phyloP scores from a whole-genome alignment of 2,888 invertebrate species.

The Sisyra nigra region DNA sequence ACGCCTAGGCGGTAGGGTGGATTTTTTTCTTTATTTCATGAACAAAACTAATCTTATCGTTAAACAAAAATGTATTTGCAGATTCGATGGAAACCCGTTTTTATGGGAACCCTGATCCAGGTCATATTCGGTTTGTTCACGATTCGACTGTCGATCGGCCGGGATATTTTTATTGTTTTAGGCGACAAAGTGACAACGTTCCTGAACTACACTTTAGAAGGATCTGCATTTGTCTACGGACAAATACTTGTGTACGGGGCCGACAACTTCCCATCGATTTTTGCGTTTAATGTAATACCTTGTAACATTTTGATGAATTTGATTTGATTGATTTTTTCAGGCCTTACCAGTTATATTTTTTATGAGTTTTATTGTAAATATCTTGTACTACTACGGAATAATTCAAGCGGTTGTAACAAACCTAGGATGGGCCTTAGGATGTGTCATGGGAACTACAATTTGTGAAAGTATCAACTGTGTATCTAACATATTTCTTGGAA shows the following conservation, averaged over 20 bases:
- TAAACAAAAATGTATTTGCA: too few species aligned
- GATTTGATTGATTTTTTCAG: slow-evolving; percentile 29
- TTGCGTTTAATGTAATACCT: slow-evolving; percentile 84
- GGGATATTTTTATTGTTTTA: slow-evolving; percentile 46
- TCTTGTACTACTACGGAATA: slow-evolving; percentile 75
- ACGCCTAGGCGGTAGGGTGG: too few species aligned
- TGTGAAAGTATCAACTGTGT: slow-evolving; percentile 89
- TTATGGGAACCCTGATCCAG: slow-evolving; percentile 68
- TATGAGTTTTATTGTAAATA: slow-evolving; percentile 79
- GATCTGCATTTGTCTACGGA: slow-evolving; percentile 76
- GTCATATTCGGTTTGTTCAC: slow-evolving; percentile 71
- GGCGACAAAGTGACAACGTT: slow-evolving; percentile 55
- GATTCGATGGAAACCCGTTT: slow-evolving; percentile 65
- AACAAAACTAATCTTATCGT: slow-evolving; percentile 7
- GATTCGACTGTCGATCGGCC: slow-evolving; percentile 69
- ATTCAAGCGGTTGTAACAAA: slow-evolving; percentile 75
- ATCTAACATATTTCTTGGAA: slow-evolving; percentile 87
- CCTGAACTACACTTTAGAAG: slow-evolving; percentile 59
- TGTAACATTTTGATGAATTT: too few species aligned
- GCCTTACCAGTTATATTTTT: slow-evolving; percentile 83
- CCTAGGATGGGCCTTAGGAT: slow-evolving; percentile 61
- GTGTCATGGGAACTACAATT: slow-evolving; percentile 69
- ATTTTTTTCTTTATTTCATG: too few species aligned
- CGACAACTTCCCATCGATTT: slow-evolving; percentile 36
- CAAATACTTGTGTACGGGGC: slow-evolving; percentile 34